phyloP scores from a whole-genome alignment of 2,797 vertebrate species.

The Limnodromus scolopaceus region DNA sequence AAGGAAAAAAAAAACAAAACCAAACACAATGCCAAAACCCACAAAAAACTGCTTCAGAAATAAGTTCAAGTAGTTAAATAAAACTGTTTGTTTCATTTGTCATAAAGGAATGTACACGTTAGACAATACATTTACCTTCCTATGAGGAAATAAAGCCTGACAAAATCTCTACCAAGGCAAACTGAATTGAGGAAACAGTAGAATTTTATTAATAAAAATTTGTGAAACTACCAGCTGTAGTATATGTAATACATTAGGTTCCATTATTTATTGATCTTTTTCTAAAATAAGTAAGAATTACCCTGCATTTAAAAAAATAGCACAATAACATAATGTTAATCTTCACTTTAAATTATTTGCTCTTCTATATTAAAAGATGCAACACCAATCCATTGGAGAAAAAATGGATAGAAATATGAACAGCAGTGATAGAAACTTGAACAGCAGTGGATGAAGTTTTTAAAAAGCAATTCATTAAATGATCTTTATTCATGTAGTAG shows the following conservation, averaged over 20 bases:
- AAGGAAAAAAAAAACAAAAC: too few relatives aligned
- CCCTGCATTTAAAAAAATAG: background rate
- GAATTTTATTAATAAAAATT: background rate
- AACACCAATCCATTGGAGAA: background rate
- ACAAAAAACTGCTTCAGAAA: background rate
- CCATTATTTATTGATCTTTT: background rate
- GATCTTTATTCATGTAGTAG: background rate
- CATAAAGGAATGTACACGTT: background rate
- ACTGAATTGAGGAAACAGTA: background rate
- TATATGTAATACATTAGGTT: background rate
- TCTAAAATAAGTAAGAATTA: background rate
- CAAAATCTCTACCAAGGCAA: background rate
- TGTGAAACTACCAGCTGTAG: background rate
- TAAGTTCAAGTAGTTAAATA: background rate
- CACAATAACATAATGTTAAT: background rate
- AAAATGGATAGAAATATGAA: background rate
- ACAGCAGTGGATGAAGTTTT: background rate
- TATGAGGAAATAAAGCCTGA: background rate
- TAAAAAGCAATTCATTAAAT: background rate
- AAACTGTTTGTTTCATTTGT: background rate
- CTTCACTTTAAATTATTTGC: background rate
- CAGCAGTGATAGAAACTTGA: background rate
- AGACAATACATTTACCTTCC: background rate
- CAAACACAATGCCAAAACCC: background rate
- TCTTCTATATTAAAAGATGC: background rate